These are phyloP conservation scores for Cranoglanis bouderius DNA, from an alignment of 2,113 vertebrate species.

Conservation along the genomic window DNA sequence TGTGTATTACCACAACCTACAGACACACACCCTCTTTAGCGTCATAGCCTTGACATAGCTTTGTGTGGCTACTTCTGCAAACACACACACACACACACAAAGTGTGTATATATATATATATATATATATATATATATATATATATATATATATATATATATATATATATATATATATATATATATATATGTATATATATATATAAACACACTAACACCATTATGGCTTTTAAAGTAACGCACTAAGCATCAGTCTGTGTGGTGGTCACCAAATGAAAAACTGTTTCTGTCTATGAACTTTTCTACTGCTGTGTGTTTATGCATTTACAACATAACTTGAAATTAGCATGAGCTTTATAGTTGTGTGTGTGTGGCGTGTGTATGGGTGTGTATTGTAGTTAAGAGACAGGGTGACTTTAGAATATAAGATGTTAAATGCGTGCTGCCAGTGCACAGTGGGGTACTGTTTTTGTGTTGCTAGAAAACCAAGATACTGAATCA, in stretches of 20 bases:
- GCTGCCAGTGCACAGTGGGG: neutral
- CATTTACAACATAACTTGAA: constrained; percentile 13
- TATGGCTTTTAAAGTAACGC: neutral
- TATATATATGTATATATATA: neutral
- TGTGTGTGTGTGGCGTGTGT: neutral
- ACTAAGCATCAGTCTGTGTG: constrained; percentile 14
- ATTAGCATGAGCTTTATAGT: neutral
- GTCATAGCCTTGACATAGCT: neutral
- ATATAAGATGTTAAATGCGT: neutral
- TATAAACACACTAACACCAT: neutral
- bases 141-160: neutral
- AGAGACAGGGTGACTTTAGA: neutral
- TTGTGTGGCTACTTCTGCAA: neutral
- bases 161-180: neutral
- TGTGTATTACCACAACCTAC: neutral
- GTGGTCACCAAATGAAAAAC: constrained; percentile 16
- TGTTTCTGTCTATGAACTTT: neutral
- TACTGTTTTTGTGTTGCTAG: neutral
- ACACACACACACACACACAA: constrained; percentile 16
- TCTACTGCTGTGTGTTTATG: neutral
- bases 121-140: neutral
- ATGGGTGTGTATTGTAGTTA: constrained; percentile 4
- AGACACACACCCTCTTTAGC: neutral
- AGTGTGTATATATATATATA: neutral
- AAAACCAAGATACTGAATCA: neutral